A percentile compares a stretch with the other conserved stretches of the same genome.
Evolutionary conservation across 2,113 vertebrate species (phyloP).

Genomic region (Brachyhypopomus gauderio): DNA sequence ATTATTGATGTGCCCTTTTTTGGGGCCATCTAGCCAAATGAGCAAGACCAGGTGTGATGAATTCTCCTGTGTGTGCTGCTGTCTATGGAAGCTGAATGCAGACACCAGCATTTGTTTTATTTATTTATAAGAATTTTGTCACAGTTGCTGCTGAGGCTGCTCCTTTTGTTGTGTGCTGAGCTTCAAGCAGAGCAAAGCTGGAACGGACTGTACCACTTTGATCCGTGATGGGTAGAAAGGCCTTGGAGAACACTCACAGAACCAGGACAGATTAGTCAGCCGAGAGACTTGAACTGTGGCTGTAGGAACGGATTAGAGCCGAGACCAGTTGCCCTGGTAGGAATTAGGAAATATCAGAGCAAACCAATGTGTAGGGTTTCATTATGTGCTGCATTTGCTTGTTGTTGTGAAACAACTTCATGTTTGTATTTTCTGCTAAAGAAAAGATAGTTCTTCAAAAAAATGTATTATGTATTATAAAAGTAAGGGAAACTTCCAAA

Average conservation of each 20-base stretch:
- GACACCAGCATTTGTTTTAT: background rate
- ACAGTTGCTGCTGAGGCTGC: background rate
- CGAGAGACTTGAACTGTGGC: background rate
- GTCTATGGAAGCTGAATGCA: background rate
- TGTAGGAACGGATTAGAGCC: background rate
- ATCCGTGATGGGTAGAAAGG: conserved; percentile 1
- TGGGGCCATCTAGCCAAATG: conserved; percentile 6
- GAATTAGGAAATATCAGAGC: background rate
- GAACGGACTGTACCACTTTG: conserved; percentile 2
- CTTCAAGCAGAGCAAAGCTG: background rate
- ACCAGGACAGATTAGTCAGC: background rate
- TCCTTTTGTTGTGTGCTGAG: background rate
- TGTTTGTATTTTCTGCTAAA: background rate
- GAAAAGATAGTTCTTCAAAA: background rate
- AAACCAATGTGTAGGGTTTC: background rate
- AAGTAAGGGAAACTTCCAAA: no score
- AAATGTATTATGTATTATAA: background rate
- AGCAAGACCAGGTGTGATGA: background rate
- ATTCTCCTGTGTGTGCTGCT: background rate
- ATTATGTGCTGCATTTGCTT: background rate
- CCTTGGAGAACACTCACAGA: background rate
- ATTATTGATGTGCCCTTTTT: conserved; percentile 39
- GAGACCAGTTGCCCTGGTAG: background rate
- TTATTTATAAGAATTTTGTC: conserved; percentile 3
- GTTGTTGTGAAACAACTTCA: background rate